Percentiles rank a stretch among this genome's conserved stretches.
Evolutionary conservation across 1,140 invertebrate genomes (phyloP).

Genomic region (Pomacea maculata): DNA sequence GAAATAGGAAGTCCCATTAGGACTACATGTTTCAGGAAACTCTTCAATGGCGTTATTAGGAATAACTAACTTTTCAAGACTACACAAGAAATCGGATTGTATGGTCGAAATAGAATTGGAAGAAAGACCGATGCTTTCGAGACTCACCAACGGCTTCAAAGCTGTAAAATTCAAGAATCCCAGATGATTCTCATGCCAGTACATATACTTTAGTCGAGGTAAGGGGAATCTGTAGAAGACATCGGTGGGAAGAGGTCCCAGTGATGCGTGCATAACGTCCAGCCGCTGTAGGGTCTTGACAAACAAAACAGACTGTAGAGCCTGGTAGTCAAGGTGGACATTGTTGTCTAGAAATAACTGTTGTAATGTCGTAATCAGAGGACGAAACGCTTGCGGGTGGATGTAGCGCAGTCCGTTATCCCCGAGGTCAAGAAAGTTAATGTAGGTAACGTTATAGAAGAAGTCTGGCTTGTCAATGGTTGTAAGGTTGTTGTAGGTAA

Average conservation of each 20-base stretch:
- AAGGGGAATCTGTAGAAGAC: background rate
- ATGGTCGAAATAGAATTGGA: background rate
- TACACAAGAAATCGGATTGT: background rate
- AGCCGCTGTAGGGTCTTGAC: background rate
- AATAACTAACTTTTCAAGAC: background rate
- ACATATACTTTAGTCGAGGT: no score
- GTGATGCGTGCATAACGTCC: background rate
- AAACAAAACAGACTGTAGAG: background rate
- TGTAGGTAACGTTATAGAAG: background rate
- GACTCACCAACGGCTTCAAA: background rate
- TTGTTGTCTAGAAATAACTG: background rate
- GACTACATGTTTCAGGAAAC: background rate
- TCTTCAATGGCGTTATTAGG: background rate
- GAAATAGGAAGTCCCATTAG: background rate
- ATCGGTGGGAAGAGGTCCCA: background rate
- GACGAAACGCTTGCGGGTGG: background rate
- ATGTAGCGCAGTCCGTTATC: conserved; percentile 2
- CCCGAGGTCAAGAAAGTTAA: background rate
- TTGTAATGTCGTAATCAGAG: background rate
- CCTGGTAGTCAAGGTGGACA: background rate
- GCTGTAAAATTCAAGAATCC: background rate
- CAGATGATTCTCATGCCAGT: background rate
- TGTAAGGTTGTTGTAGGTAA: conserved; percentile 4
- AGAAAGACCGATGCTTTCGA: background rate
- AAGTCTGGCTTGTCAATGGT: background rate